These are phyloP conservation scores for Rousettus leschenaultii DNA, from an alignment of 2,113 vertebrate species.

Conservation along the genomic window DNA sequence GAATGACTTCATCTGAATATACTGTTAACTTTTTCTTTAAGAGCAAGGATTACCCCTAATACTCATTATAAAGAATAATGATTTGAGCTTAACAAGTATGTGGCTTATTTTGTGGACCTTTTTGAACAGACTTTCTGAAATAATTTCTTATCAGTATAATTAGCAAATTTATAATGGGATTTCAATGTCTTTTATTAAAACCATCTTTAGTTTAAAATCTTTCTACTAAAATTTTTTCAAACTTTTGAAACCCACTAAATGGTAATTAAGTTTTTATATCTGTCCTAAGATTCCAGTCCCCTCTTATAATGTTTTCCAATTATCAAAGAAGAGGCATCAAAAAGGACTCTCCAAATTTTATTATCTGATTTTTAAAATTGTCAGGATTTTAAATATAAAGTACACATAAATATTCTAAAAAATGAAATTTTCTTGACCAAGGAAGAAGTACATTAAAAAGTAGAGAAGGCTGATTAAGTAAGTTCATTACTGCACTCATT, in stretches of 20 bases:
- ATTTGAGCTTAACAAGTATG: not conserved
- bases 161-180: slow-evolving; percentile 2
- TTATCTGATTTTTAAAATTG: not conserved
- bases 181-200: not conserved
- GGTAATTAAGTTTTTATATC: not conserved
- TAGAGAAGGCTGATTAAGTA: slow-evolving; percentile 26
- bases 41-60: not conserved
- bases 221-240: not conserved
- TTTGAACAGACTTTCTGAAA: not conserved
- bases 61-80: not conserved
- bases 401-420: slow-evolving; percentile 28
- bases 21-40: slow-evolving; percentile 2
- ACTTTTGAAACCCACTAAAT: not conserved
- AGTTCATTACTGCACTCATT: slow-evolving; percentile 48
- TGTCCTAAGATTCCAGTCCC: not conserved
- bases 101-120: not conserved
- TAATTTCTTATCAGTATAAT: not conserved
- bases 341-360: not conserved
- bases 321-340: not conserved
- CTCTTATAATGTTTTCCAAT: not conserved
- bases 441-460: slow-evolving; percentile 32
- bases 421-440: slow-evolving; percentile 5
- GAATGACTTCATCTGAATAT: not conserved
- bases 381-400: slow-evolving; percentile 30
- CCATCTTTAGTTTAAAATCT: not conserved